phyloP scores from a whole-genome alignment of 2,113 vertebrate genomes.

The Otocyon megalotis region DNA sequence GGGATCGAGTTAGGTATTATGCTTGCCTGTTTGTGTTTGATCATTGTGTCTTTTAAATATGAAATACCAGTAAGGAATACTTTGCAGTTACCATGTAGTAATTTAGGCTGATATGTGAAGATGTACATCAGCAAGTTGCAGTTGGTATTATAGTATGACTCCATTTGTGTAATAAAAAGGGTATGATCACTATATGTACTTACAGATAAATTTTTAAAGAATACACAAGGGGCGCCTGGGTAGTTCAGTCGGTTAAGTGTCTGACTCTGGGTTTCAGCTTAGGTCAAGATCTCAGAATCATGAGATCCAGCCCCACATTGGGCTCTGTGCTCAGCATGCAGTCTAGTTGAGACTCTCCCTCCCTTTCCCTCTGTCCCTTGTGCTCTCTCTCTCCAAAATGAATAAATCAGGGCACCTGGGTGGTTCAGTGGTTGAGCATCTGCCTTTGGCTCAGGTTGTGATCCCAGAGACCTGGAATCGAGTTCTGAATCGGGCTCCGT shows the following conservation, averaged over 20 bases:
- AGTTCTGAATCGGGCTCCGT: too few species aligned
- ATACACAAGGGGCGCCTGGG: not conserved
- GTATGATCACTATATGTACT: not conserved
- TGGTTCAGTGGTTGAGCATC: too few species aligned
- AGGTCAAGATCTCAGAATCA: not conserved
- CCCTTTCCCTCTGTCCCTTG: not conserved
- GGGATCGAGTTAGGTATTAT: conserved; percentile 1
- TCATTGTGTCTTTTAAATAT: conserved; percentile 50
- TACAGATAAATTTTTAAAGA: conserved; percentile 24
- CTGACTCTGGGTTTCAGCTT: not conserved
- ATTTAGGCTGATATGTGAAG: not conserved
- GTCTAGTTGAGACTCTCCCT: not conserved
- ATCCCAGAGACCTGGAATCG: too few species aligned
- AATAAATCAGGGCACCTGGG: not conserved
- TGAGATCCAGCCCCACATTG: not conserved
- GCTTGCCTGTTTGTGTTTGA: conserved; percentile 41
- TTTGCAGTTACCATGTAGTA: not conserved
- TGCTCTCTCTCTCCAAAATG: not conserved
- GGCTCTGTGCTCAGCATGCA: not conserved
- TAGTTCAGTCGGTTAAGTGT: not conserved
- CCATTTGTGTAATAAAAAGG: conserved; percentile 15
- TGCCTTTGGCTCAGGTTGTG: too few species aligned
- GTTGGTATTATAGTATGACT: not conserved
- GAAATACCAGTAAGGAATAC: not conserved
- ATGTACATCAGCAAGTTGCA: not conserved